phyloP scores from a whole-genome alignment of 2,113 vertebrate species.

The Alouatta palliata region DNA sequence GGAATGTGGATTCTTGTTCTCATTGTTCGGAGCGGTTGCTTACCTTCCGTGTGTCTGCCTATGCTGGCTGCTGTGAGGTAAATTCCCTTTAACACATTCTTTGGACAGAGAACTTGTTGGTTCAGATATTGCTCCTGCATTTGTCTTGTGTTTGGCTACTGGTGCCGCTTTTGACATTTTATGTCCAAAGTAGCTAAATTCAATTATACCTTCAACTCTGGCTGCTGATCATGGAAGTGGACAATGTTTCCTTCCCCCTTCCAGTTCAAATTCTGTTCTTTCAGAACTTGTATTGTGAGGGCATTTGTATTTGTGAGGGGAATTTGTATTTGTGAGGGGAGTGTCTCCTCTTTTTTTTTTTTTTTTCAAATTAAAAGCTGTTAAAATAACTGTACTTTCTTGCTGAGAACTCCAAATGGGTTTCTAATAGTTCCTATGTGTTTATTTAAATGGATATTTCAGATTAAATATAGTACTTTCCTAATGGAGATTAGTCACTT shows the following conservation, averaged over 20 bases:
- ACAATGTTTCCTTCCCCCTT: not conserved
- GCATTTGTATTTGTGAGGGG: not conserved
- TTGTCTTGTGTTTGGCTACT: not conserved
- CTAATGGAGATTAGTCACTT: not conserved
- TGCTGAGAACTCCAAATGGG: not conserved
- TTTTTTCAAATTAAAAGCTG: not conserved
- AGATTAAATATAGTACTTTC: not conserved
- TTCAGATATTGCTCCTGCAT: not conserved
- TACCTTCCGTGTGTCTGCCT: not conserved
- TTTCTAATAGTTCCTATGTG: not conserved
- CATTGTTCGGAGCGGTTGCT: not conserved
- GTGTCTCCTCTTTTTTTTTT: too few species aligned
- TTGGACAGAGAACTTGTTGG: not conserved
- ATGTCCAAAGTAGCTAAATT: not conserved
- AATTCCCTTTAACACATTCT: not conserved
- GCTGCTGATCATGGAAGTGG: not conserved
- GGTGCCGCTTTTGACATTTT: not conserved
- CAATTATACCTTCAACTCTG: not conserved
- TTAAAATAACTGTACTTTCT: not conserved
- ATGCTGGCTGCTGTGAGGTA: not conserved
- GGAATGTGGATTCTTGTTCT: not conserved
- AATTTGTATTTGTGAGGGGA: not conserved
- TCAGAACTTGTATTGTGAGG: not conserved
- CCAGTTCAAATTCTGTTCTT: not conserved
- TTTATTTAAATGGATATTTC: slow-evolving; percentile 45